Evolutionary conservation across 2,888 invertebrate species (phyloP).

Genomic region (Campopleginae sp.): DNA sequence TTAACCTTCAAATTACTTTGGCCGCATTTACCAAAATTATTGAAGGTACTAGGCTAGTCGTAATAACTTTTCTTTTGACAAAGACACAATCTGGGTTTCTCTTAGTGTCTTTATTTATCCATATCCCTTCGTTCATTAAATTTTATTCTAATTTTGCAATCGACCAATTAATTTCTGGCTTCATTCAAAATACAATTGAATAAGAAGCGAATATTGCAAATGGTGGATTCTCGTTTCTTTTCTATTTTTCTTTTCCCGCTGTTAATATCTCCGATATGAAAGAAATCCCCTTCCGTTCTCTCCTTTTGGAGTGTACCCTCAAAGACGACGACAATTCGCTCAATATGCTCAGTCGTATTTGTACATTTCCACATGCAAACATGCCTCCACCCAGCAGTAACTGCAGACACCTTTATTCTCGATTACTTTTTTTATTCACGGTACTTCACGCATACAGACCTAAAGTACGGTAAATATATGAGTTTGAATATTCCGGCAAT

Average conservation of each 20-base stretch:
- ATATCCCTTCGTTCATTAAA: not conserved
- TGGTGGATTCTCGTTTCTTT: not conserved
- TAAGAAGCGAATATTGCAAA: not conserved
- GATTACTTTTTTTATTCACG: not conserved
- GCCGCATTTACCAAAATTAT: too few species aligned
- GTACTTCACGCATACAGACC: not conserved
- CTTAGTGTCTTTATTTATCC: constrained; percentile 7
- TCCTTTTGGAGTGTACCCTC: not conserved
- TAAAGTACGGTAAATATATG: not conserved
- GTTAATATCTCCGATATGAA: not conserved
- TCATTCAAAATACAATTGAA: not conserved
- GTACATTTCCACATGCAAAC: not conserved
- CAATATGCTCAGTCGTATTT: not conserved
- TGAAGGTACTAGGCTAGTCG: too few species aligned
- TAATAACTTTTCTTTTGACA: too few species aligned
- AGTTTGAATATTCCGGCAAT: not conserved
- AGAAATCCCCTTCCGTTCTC: not conserved
- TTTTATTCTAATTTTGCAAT: constrained; percentile 10
- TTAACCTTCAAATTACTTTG: too few species aligned
- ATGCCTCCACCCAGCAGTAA: not conserved
- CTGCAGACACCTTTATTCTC: not conserved
- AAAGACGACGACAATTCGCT: not conserved
- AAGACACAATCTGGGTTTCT: constrained; percentile 7
- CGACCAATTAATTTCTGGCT: not conserved
- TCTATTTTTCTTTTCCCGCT: not conserved